A percentile compares a stretch with the other conserved stretches of the same genome.
Evolutionary conservation across 1,140 invertebrate species (phyloP).

Genomic region (Anastrepha obliqua): DNA sequence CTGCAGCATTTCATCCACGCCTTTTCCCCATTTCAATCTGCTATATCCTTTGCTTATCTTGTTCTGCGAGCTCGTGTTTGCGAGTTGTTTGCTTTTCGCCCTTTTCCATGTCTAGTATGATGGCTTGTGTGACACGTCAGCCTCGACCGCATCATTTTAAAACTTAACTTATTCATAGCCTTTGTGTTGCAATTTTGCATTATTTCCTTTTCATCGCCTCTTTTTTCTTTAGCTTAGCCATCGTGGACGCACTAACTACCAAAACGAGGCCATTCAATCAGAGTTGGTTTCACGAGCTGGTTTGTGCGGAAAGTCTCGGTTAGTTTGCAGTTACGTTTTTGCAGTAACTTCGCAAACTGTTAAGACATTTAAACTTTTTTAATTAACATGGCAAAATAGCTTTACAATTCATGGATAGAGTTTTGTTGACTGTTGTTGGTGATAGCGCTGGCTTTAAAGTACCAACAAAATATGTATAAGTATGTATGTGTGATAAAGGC

Average conservation of each 20-base stretch:
- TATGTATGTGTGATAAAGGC: too few species aligned
- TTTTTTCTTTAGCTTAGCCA: neutral
- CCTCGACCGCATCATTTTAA: constrained; percentile 20
- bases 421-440: too few species aligned
- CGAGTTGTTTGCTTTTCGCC: neutral
- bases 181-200: constrained; percentile 10
- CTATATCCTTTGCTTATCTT: neutral
- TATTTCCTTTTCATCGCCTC: neutral
- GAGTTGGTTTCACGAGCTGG: neutral
- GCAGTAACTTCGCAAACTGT: neutral
- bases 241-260: neutral
- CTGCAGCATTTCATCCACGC: neutral
- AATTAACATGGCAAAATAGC: neutral
- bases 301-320: neutral
- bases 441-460: too few species aligned
- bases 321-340: neutral
- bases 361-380: neutral
- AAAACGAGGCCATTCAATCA: constrained; percentile 1
- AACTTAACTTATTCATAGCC: constrained; percentile 43
- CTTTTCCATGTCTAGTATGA: neutral
- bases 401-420: too few species aligned
- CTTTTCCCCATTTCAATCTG: neutral
- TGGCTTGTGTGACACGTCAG: constrained; percentile 3
- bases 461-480: too few species aligned
- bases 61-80: neutral